Percentiles rank a stretch among this genome's conserved stretches.
These are phyloP conservation scores for Diarsia rubi DNA, from an alignment of 2,888 invertebrate species.

Conservation along the genomic window DNA sequence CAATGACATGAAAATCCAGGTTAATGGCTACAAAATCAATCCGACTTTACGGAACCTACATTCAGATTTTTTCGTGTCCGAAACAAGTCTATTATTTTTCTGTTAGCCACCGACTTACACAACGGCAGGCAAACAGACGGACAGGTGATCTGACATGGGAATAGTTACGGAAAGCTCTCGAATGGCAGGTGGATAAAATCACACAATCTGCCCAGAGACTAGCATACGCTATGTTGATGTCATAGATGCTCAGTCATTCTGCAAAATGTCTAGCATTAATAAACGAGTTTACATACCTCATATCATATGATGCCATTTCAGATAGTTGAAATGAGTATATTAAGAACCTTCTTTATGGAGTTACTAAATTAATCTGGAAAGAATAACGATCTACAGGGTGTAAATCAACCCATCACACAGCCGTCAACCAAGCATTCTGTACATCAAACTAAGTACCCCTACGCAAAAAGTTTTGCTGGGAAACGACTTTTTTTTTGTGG, in stretches of 20 bases:
- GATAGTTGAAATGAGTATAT: neutral
- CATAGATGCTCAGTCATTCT: neutral
- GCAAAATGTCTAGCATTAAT: neutral
- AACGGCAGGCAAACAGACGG: constrained; percentile 28
- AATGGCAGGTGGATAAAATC: constrained; percentile 23
- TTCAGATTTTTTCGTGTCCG: neutral
- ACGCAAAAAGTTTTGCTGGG: too few relatives aligned
- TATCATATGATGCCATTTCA: neutral
- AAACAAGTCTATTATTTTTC: constrained; percentile 56
- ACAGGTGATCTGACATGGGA: constrained; percentile 49
- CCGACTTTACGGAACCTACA: constrained; percentile 1
- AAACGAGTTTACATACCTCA: neutral
- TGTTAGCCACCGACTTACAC: constrained; percentile 41
- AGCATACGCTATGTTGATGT: constrained; percentile 1
- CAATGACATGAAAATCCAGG: neutral
- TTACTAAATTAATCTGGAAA: neutral
- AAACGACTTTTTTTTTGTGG: too few relatives aligned
- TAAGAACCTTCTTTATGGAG: too few relatives aligned
- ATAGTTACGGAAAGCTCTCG: constrained; percentile 38
- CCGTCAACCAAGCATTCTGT: too few relatives aligned
- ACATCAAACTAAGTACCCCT: too few relatives aligned
- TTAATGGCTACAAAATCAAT: neutral
- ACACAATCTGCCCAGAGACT: constrained; percentile 5
- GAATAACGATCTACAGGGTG: too few relatives aligned
- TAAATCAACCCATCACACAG: too few relatives aligned